A percentile compares a stretch with the other conserved stretches of the same genome.
phyloP scores from a whole-genome alignment of 2,113 vertebrate species.

The Apistogramma diplotaenia region DNA sequence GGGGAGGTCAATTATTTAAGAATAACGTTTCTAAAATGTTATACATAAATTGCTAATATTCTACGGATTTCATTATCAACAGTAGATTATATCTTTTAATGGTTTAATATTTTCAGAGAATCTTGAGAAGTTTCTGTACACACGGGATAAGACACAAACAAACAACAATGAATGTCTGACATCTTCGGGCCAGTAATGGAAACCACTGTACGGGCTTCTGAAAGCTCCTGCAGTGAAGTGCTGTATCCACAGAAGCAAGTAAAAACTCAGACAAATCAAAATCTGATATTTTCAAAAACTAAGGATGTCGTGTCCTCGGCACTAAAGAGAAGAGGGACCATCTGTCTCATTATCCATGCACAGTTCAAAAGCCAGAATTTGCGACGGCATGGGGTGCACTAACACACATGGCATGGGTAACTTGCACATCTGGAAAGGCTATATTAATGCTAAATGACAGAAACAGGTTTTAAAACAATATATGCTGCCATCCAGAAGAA shows the following conservation, averaged over 20 bases:
- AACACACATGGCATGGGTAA: neutral
- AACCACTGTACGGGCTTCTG: neutral
- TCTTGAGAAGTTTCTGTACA: neutral
- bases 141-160: neutral
- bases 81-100: neutral
- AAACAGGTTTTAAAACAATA: neutral
- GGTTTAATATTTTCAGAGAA: neutral
- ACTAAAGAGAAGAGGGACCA: neutral
- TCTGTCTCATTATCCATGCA: neutral
- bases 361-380: neutral
- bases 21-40: neutral
- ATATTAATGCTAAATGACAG: neutral
- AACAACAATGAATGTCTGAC: neutral
- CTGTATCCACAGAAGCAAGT: neutral
- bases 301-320: neutral
- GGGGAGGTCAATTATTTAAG: neutral
- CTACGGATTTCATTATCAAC: neutral
- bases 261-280: neutral
- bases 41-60: neutral
- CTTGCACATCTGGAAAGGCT: neutral
- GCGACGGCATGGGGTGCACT: neutral
- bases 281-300: neutral
- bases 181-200: neutral
- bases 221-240: neutral
- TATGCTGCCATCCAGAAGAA: neutral